Base-by-base conservation (phyloP, 1,140 invertebrate species). In the Stegodyphus mimosarum region DNA sequence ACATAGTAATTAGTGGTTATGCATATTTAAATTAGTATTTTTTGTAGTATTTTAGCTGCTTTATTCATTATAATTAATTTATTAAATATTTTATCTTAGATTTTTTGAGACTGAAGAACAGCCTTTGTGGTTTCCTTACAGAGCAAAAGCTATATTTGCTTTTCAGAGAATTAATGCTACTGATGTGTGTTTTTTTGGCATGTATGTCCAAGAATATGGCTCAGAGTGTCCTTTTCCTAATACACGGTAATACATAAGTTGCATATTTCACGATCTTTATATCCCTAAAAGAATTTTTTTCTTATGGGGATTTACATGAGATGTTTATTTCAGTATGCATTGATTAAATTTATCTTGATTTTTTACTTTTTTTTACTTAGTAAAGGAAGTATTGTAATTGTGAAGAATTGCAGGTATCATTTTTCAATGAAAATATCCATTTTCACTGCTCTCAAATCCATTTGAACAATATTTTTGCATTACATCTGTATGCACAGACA, bases 161-260 rank as follows among this genome's bases (percentile, higher is more conserved):
- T 99, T 99, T 92, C 97, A 99, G 91, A 97, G 99, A 89, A 96
- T 99, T 52, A 98, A 99, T 90, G 98, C 98, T 49, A 94, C 95
- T 7, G 99, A 99, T 92, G 97, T 99, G 4, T 99, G 98, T 91
- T 99, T 99, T 92, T 99, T 99, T 91, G 99, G 98, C 81, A 99
- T 99, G 97, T 98, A 99, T 91, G 99, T 99, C 3, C 98, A 99
- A 92, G 99, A 99, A 91, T 99, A 99, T 90, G 98, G 98, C 15
- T 99, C 97, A 52, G 97, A 99, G 89, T 97, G 97, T 91, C 94
- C 96, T 5, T 92, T 93, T 74, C 99, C 99, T 2, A 99, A 99
- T 90, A 97, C 96, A 71, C 93, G 91, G 90, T 91, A 80, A 52
- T 64, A 15, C 17, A 9, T 17, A 67, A 17, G 7, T 67, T 67